phyloP scores from a whole-genome alignment of 92 coral and sea anemone species.

The Parazoanthus swiftii region DNA sequence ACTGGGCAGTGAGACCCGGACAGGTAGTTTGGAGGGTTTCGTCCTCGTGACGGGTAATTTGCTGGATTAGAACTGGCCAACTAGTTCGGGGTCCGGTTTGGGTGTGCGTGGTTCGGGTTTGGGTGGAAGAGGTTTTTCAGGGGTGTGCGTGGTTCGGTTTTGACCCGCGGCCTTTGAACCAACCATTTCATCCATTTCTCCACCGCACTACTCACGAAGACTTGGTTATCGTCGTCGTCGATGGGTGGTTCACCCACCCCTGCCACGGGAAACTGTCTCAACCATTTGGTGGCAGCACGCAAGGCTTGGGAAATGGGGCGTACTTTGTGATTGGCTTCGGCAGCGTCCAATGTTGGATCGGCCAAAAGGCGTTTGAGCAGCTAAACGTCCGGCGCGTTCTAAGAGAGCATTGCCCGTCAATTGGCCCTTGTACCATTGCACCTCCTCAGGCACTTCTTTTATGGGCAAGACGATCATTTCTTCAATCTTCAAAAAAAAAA shows the following conservation, averaged over 20 bases:
- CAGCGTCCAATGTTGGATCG: too few relatives aligned
- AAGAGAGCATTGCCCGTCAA: too few relatives aligned
- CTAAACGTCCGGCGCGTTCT: too few relatives aligned
- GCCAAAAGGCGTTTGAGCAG: too few relatives aligned
- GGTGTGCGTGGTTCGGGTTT: constrained; percentile 2
- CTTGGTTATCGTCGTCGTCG: background rate
- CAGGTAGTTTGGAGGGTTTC: background rate
- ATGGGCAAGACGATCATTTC: background rate
- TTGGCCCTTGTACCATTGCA: too few relatives aligned
- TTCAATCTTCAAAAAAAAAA: constrained; percentile 1
- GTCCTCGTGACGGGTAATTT: background rate
- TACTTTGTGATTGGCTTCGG: too few relatives aligned
- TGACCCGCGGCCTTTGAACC: background rate
- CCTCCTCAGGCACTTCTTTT: too few relatives aligned
- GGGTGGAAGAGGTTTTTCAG: background rate
- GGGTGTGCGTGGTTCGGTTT: constrained; percentile 11
- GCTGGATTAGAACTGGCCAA: background rate
- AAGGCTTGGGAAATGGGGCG: too few relatives aligned
- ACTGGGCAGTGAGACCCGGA: constrained; percentile 4
- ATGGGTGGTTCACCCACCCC: background rate
- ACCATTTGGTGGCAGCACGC: too few relatives aligned
- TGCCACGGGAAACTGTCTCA: too few relatives aligned
- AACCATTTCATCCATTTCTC: constrained; percentile 34
- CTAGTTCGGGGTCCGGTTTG: background rate
- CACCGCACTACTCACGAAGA: constrained; percentile 1